A percentile compares a stretch with the other conserved stretches of the same genome.
phyloP scores from a whole-genome alignment of 1,140 invertebrate species.

The Drosophila punjabiensis region DNA sequence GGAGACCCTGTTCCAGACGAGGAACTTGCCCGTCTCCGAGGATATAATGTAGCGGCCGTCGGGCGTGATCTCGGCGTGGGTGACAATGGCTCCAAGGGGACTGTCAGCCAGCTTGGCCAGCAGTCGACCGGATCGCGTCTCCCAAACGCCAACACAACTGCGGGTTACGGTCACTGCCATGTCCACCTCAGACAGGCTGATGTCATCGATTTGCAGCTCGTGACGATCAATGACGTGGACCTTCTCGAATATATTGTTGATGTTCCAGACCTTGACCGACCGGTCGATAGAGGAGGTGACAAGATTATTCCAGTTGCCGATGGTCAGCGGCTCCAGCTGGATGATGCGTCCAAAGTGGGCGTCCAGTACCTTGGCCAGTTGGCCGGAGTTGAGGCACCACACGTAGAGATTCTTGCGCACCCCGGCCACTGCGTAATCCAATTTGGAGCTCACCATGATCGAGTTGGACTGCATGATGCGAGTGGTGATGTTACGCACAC shows the following conservation, averaged over 20 bases:
- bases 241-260: conserved; percentile 99
- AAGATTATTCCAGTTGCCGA: conserved; percentile 96
- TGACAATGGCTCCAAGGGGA: conserved; percentile 97
- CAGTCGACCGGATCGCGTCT: conserved; percentile 94
- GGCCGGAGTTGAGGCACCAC: conserved; percentile 92
- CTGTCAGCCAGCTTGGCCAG: conserved; percentile 95
- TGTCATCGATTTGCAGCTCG: conserved; percentile 97
- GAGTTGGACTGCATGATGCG: conserved; percentile 95
- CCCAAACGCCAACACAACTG: conserved; percentile 98
- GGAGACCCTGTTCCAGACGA: conserved; percentile 96
- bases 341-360: conserved; percentile 99
- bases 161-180: conserved; percentile 95
- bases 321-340: conserved; percentile 93
- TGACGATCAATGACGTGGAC: conserved; percentile 98
- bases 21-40: conserved; percentile 95
- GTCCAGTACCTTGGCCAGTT: conserved; percentile 96
- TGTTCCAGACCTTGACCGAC: conserved; percentile 99
- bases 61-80: conserved; percentile 94
- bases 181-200: conserved; percentile 92
- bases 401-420: conserved; percentile 98
- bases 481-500: conserved; percentile 96
- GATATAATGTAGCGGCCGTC: conserved; percentile 94
- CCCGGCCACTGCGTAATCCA: conserved; percentile 97
- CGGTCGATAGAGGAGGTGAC: conserved; percentile 99
- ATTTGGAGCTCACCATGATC: conserved; percentile 94